These are phyloP conservation scores for Grallaria varia DNA, from an alignment of 2,113 vertebrate species.

Conservation along the genomic window DNA sequence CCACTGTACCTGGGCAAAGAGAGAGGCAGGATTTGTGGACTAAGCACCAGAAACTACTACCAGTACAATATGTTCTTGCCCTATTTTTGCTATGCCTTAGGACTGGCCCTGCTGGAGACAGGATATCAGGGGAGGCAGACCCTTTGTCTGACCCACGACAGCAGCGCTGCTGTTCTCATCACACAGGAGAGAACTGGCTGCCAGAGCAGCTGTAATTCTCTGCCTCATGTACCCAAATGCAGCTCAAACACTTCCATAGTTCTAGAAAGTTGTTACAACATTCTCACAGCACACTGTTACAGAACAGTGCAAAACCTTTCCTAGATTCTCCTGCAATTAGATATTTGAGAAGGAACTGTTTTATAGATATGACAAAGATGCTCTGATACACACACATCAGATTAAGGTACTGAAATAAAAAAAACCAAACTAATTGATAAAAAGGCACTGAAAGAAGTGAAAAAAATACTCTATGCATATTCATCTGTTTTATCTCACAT, in stretches of 20 bases:
- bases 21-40: not conserved
- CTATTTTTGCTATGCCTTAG: not conserved
- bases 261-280: not conserved
- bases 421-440: not conserved
- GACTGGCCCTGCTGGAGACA: not conserved
- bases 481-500: not conserved
- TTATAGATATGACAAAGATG: not conserved
- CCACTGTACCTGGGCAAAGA: not conserved
- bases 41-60: not conserved
- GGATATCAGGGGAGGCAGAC: not conserved
- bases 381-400: not conserved
- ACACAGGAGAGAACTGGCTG: not conserved
- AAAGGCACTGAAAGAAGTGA: not conserved
- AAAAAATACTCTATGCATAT: not conserved
- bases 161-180: not conserved
- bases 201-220: not conserved
- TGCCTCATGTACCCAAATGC: not conserved
- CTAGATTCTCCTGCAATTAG: conserved; percentile 22
- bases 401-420: not conserved
- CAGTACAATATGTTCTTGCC: not conserved
- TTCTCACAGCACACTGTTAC: not conserved
- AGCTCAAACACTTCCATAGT: not conserved
- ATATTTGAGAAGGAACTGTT: conserved; percentile 11
- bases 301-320: not conserved
- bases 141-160: not conserved